Percentiles rank a stretch among this genome's conserved stretches.
Conservation (phyloP, 2,888 invertebrate genomes). For the Aquatica leii region DNA sequence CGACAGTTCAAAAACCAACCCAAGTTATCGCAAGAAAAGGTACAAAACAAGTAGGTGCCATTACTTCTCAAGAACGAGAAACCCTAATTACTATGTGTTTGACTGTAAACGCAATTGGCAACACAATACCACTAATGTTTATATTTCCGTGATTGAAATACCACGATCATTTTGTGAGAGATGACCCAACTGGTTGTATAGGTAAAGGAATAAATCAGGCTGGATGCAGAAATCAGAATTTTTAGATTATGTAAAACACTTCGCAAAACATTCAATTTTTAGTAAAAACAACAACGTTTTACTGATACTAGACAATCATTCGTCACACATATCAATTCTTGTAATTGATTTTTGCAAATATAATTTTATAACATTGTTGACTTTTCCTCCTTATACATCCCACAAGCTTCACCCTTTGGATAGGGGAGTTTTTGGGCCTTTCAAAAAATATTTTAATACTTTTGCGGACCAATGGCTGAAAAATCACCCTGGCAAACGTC, state of each 20-base stretch:
- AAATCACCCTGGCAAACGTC: conserved; percentile 36
- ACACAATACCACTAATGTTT: too few relatives aligned
- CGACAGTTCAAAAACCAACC: conserved; percentile 55
- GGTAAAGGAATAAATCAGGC: conserved; percentile 24
- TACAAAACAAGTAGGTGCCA: conserved; percentile 47
- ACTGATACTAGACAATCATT: background rate
- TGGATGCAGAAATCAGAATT: conserved; percentile 27
- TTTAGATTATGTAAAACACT: conserved; percentile 13
- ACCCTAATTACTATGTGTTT: conserved; percentile 27
- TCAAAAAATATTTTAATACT: conserved; percentile 13
- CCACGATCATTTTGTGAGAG: conserved; percentile 26
- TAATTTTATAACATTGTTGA: background rate
- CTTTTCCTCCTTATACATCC: conserved; percentile 28
- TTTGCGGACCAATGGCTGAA: conserved; percentile 36
- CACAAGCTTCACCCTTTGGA: conserved; percentile 42
- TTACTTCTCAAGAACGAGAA: conserved; percentile 49
- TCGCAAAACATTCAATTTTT: conserved; percentile 40
- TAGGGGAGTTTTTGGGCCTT: conserved; percentile 32
- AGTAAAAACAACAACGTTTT: conserved; percentile 43
- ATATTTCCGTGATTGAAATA: conserved; percentile 23
- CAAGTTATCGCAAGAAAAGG: conserved; percentile 48
- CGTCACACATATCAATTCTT: conserved; percentile 40
- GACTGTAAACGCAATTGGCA: too few relatives aligned
- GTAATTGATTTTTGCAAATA: conserved; percentile 40
- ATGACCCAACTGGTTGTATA: conserved; percentile 25